Evolutionary conservation across 2,888 invertebrate species (phyloP), one percentile per base, ranked within the genome.

Genomic region (Micropterix aruncella): DNA sequence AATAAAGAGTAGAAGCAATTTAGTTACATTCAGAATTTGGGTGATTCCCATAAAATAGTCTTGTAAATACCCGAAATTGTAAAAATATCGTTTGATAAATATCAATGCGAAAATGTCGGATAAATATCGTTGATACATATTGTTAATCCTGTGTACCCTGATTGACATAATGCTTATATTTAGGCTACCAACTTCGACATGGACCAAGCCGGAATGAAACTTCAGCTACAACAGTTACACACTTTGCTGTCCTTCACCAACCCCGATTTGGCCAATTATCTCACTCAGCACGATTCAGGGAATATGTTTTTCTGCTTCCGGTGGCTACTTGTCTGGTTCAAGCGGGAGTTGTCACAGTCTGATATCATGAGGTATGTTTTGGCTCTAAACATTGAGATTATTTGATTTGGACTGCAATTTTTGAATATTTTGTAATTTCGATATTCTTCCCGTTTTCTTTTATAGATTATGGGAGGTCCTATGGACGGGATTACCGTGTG

Each of bases 291-390:
- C 58, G 91, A 94, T 53, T 75, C 76, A 0, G 91, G 88, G 3
- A 96, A 97, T 61, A 92, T 99, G 90, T 97, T 93, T 65, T 99
- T 99, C 68, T 95, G 95, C 62, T 99, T 99, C 70, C 86, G 97
- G 7, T 99, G 97, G 96, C 75, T 97, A 18, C 74, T 99, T 9
- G 93, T 96, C 5, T 79, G 91, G 65, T 97, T 95, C 62, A 99
- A 97, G 63, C 68, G 97, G 50, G 97, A 99, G 67, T 89, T 97
- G 59, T 79, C 79, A 16, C 83, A 88, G 48, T 70, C 77, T 3
- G 91, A 95, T 59, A 83, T 92, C 42, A 83, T 92, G 77, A 79
- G 83, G 71, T 66, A 19, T 46, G 19, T 37, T n/a, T n/a, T n/a
- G n/a, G n/a, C n/a, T n/a, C n/a, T n/a, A n/a, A n/a, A n/a, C n/a